Evolutionary conservation across 2,888 invertebrate species (phyloP), one percentile per base, ranked within the genome.

Genomic region (Ophraella communa): DNA sequence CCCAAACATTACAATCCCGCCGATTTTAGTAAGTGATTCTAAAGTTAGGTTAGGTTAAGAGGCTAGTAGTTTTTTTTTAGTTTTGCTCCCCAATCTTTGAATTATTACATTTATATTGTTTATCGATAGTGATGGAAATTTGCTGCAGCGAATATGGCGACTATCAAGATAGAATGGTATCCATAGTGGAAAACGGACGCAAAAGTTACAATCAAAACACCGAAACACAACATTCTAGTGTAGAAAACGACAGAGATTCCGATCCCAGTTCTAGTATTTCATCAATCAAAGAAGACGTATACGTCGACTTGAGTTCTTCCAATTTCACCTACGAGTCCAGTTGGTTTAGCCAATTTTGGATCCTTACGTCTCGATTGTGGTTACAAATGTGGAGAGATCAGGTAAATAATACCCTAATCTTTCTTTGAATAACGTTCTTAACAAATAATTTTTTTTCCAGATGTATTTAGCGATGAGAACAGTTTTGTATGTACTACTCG

Each of bases 1-100:
- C 98, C 98, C 0, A 88, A 86, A 66, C 95, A 95, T 72, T 96
- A 96, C 79, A 98, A 97, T 82, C 98, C 98, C 0, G 96, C 97
- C 4, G 98, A 98, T 84, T 98, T 96, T 82, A 89, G 96, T 96
- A 83, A 88, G 89, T 20, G 27, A 45, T n/a, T 47, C 39, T 45
- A 20, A 11, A 10, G 3, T 47, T n/a, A n/a, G 27, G 11, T 4
- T 8, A 23, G 23, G 5, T 8, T 23, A 24, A 14, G 2, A 27
- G 4, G 8, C 27, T 7, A 27, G 11, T 30, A 3, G 8, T 8
- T 11, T 30, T 10, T 30, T 30, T 30, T 30, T 11, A 7, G 3
- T 1, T 27, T 8, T 11, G 11, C 30, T 11, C 2, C 30, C 30
- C 2, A 8, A 8, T 30, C 3, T 11, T 30, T 30, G 8, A 10